Conservation (phyloP, 2,797 vertebrate genomes). For the Chaetodon trifasciatus region DNA sequence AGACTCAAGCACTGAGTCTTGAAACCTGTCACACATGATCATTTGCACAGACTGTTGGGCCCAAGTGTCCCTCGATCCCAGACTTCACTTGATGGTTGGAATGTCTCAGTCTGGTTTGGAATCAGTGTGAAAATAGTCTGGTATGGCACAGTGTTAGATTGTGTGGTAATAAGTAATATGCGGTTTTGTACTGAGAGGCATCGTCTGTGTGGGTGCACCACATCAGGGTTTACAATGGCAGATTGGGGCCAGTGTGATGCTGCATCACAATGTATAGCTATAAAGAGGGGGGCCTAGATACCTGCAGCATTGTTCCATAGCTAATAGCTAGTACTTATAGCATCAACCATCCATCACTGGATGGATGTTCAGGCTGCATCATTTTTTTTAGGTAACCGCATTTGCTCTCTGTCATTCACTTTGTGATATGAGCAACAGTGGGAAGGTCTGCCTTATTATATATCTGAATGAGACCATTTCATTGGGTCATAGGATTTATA, state of each 20-base stretch:
- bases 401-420: too few relatives aligned
- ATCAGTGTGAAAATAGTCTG: conserved; percentile 16
- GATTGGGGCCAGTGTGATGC: not conserved
- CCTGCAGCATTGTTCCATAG: too few relatives aligned
- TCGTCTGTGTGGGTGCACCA: conserved; percentile 16
- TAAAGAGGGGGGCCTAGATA: not conserved
- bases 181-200: conserved; percentile 7
- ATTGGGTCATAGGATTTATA: not conserved
- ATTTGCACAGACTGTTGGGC: conserved; percentile 33
- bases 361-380: not conserved
- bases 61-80: conserved; percentile 17
- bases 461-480: not conserved
- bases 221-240: conserved; percentile 18
- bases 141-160: not conserved
- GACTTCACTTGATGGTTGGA: conserved; percentile 20
- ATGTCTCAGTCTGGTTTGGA: conserved; percentile 18
- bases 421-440: too few relatives aligned
- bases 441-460: too few relatives aligned
- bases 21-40: conserved; percentile 50
- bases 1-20: not conserved
- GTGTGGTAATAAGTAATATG: conserved; percentile 23
- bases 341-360: not conserved
- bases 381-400: not conserved
- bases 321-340: not conserved
- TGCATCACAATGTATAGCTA: not conserved